Base-by-base conservation (phyloP, 2,888 invertebrate species). In the Mantis religiosa region DNA sequence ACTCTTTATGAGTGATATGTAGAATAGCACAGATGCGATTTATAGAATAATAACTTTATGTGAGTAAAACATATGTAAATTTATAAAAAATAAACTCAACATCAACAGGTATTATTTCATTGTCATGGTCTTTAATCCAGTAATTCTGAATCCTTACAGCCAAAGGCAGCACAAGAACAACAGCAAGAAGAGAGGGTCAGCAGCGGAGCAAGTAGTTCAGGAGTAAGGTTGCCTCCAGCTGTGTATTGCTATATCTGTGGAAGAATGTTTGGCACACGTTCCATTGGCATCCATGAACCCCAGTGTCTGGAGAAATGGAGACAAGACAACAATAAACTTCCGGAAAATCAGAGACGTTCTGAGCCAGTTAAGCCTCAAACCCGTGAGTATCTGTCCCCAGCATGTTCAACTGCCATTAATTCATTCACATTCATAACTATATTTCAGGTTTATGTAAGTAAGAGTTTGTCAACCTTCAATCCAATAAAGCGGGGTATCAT, bases 201-300 rank as follows among this genome's bases (percentile, higher is more conserved):
- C 28, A n/a, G 87, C n/a, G n/a, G 28, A 8, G 82, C 14, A 83
- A 71, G 83, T 83, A 28, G 28, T n/a, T 28, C 30, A 83, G 83
- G n/a, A 83, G 27, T 83, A 54, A 83, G 15, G 28, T 84, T 86
- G 28, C 91, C 91, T 30, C 92, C 93, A 0, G 92, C 92, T n/a
- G 92, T 94, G 3, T 91, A 93, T 89, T 96, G 96, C 91, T 95
- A 95, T 92, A 94, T 95, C 91, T 96, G 96, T 91, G 95, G 95
- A 3, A 93, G 95, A 86, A 95, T 95, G 91, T 96, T 96, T 91
- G 96, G 96, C 54, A 94, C 94, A 2, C 94, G 94, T 91, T 95
- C 95, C 85, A 95, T 96, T 81, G 93, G 93, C 88, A 95, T 96
- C 90, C 96, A 96, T 92, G 95, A 96, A 91, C 95, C 95, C 3